phyloP scores from a whole-genome alignment of 2,888 invertebrate genomes.

The Rosalia funebris region DNA sequence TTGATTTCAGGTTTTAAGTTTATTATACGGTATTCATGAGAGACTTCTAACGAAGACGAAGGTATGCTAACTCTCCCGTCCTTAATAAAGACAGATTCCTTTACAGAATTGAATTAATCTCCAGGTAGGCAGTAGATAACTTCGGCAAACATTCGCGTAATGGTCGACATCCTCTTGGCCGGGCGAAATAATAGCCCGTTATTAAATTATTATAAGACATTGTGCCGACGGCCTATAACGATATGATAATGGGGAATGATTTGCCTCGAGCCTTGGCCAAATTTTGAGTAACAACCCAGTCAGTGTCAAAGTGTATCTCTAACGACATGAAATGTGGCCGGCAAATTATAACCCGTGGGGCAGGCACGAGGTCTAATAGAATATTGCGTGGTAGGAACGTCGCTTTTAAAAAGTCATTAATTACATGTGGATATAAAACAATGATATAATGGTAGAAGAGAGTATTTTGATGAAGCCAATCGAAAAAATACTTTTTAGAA shows the following conservation, averaged over 20 bases:
- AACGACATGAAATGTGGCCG: slow-evolving; percentile 13
- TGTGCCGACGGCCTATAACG: background rate
- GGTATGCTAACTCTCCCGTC: too few relatives aligned
- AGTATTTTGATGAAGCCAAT: too few relatives aligned
- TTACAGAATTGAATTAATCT: background rate
- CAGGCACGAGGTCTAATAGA: background rate
- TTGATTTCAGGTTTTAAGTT: too few relatives aligned
- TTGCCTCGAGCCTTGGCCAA: slow-evolving; percentile 32
- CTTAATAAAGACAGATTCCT: background rate
- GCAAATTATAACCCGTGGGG: background rate
- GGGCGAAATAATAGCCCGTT: slow-evolving; percentile 8
- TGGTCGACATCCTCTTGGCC: slow-evolving; percentile 3
- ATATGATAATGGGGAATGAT: background rate
- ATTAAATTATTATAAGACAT: slow-evolving; percentile 9
- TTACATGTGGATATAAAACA: slow-evolving; percentile 14
- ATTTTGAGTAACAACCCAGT: slow-evolving; percentile 26
- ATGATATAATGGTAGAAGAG: too few relatives aligned
- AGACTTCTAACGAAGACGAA: too few relatives aligned
- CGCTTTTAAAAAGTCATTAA: too few relatives aligned
- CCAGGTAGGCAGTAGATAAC: background rate
- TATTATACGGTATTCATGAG: too few relatives aligned
- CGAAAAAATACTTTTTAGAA: too few relatives aligned
- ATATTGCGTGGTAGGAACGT: too few relatives aligned
- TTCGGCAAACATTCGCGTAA: background rate
- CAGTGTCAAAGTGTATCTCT: slow-evolving; percentile 25